Conservation (phyloP, 23 tunicate genomes). For the Ciona savignyi region DNA sequence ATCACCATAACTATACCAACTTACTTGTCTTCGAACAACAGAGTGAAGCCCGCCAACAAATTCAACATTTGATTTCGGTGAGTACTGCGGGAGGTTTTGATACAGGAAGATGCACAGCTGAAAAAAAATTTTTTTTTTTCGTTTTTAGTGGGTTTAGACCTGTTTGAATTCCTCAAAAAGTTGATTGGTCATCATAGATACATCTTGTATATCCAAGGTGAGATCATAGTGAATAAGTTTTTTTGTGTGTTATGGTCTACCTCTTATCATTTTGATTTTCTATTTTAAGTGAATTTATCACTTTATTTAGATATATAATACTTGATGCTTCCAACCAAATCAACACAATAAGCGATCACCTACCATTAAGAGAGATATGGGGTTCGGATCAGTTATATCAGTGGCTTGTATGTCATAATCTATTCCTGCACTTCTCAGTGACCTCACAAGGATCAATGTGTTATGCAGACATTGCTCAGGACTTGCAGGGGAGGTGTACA, state of each 20-base stretch:
- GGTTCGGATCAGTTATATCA: slow-evolving; percentile 98
- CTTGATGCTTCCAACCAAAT: not conserved
- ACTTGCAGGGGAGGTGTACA: slow-evolving; percentile 81
- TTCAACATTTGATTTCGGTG: slow-evolving; percentile 49
- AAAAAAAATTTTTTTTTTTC: not conserved
- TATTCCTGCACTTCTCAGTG: slow-evolving; percentile 51
- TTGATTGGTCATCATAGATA: too few species aligned
- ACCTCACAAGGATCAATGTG: slow-evolving; percentile 66
- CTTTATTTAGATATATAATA: not conserved
- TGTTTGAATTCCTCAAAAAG: too few species aligned
- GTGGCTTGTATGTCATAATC: slow-evolving; percentile 91
- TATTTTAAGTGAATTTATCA: not conserved
- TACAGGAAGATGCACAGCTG: slow-evolving; percentile 82
- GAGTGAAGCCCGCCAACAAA: slow-evolving; percentile 57
- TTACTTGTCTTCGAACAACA: slow-evolving; percentile 55
- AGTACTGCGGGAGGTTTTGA: slow-evolving; percentile 77
- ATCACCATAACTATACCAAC: too few species aligned
- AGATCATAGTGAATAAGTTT: too few species aligned
- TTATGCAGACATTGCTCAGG: slow-evolving; percentile 98
- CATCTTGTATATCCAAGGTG: too few species aligned
- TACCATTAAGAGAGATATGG: slow-evolving; percentile 78
- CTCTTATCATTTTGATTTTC: not conserved
- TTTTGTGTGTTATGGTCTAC: too few species aligned
- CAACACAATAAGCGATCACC: slow-evolving; percentile 1
- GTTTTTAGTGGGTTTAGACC: too few species aligned